A percentile compares a stretch with the other conserved stretches of the same genome.
These are phyloP conservation scores for Copidosoma aretas DNA, from an alignment of 2,888 invertebrate genomes.

Conservation along the genomic window DNA sequence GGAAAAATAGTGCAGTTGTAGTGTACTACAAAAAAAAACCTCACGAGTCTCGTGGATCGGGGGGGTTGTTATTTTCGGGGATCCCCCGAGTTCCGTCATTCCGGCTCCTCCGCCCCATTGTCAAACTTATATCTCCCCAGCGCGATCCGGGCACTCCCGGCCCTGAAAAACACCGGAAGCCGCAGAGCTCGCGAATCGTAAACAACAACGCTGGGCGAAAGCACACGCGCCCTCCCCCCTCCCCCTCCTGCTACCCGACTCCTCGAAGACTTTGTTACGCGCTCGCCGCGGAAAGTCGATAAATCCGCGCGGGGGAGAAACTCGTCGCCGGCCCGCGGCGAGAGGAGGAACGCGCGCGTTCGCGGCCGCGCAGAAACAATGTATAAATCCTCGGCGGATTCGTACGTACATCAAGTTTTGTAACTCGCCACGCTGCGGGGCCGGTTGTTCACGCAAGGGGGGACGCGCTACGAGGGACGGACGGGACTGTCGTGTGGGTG, in stretches of 20 bases:
- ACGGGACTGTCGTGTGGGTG: neutral
- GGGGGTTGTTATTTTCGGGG: too few species aligned
- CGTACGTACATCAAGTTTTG: conserved; percentile 56
- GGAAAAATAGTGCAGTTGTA: too few species aligned
- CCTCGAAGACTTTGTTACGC: too few species aligned
- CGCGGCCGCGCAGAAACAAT: conserved; percentile 46
- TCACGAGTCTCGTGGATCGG: too few species aligned
- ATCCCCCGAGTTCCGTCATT: too few species aligned
- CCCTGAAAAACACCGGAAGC: neutral
- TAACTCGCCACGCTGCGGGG: conserved; percentile 41
- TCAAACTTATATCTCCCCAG: neutral
- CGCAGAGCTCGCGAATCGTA: neutral
- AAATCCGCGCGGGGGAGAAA: too few species aligned
- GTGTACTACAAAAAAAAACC: too few species aligned
- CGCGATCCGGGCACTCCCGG: neutral
- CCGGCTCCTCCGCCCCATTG: too few species aligned
- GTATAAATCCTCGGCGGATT: conserved; percentile 55
- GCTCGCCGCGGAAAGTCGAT: too few species aligned
- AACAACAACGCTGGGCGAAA: neutral
- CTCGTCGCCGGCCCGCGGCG: neutral
- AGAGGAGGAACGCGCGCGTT: conserved; percentile 22
- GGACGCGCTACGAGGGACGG: neutral
- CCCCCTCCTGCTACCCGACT: too few species aligned
- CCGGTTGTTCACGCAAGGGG: conserved; percentile 55
- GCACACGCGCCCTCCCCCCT: too few species aligned